Base-by-base conservation (phyloP, 2,797 vertebrate genomes). In the Myotis pilosus region DNA sequence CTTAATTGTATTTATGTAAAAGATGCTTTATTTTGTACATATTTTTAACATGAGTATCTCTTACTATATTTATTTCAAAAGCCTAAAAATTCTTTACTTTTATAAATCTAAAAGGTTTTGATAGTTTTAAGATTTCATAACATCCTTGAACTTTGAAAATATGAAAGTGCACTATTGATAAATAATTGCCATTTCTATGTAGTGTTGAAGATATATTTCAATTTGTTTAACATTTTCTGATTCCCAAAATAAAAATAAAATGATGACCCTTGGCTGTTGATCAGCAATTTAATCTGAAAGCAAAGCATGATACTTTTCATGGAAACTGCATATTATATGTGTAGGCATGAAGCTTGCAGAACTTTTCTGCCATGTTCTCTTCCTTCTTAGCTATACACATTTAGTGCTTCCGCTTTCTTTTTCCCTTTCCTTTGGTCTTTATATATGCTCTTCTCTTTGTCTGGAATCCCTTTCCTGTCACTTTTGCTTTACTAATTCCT, bases 211-310 rank as follows among this genome's bases (percentile, higher is more conserved):
- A 30, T 80, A 53, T 95, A 72, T 96, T 79, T 87, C 53, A 92
- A 8, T 79, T 87, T 64, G 3, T 76, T 87, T 83, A 71, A 60
- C 36, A 78, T 92, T 89, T 93, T 78, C 44, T 92, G 23, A 23
- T 60, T 13, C 60, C 41, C 23, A 19, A 78, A 93, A 55, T 87
- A 85, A 94, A 94, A 96, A 76, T 89, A 87, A 94, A 95, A 83
- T 89, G 5, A 55, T 72, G 81, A 15, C 20, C 64, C 25, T 91
- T 93, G 68, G 55, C 74, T 92, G 15, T 90, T 95, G 79, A 64
- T 76, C 71, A 94, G 49, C 66, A 92, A 1, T 82, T 91, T 82
- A 66, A 51, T 81, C 57, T 89, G 76, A 92, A 93, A 80, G 76
- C n/a, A 71, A 78, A 88, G 16, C 4, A 22, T 44, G 23, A 25